Evolutionary conservation across 2,797 vertebrate species (phyloP).

Genomic region (Pogoniulus pusillus): DNA sequence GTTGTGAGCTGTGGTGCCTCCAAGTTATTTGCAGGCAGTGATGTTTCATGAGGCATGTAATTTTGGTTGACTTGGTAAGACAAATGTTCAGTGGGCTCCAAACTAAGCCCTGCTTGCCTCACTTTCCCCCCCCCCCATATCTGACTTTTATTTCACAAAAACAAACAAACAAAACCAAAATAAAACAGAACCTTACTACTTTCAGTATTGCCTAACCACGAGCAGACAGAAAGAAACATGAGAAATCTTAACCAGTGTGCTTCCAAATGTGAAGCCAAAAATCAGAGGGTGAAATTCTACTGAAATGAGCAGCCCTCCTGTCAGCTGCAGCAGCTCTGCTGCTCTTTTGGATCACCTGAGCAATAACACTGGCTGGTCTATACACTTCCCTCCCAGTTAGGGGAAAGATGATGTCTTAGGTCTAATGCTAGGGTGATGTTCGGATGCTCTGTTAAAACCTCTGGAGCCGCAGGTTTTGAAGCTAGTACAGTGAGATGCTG

Average conservation of each 20-base stretch:
- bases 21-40: not conserved
- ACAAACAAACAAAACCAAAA: too few species aligned
- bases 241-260: not conserved
- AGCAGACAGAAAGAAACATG: not conserved
- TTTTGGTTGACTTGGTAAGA: not conserved
- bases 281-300: not conserved
- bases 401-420: not conserved
- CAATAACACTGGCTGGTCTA: not conserved
- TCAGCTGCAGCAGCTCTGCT: fast-evolving
- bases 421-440: not conserved
- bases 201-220: not conserved
- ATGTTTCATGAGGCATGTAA: not conserved
- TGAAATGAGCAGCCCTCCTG: not conserved
- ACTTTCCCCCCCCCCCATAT: not conserved
- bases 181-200: not conserved
- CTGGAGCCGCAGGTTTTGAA: not conserved
- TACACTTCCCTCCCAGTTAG: not conserved
- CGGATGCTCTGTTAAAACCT: not conserved
- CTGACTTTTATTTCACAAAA: not conserved
- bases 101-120: not conserved
- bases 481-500: not conserved
- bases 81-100: not conserved
- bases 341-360: not conserved
- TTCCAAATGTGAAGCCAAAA: not conserved
- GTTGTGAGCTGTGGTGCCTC: not conserved